Conservation (phyloP, 92 coral and sea anemone species). For the Palythoa grandiflora region DNA sequence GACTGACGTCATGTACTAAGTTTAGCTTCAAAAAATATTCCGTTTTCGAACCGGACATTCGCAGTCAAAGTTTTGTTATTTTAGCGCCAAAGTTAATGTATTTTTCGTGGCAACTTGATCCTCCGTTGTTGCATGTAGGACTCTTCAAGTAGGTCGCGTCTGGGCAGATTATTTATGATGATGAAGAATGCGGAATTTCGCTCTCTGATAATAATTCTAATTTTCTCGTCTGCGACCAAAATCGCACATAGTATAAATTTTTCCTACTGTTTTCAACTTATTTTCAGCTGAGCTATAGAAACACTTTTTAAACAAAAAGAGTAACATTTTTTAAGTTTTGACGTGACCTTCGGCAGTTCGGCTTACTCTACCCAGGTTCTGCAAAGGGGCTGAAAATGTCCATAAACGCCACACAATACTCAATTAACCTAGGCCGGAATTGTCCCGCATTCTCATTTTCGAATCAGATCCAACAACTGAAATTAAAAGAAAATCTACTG, state of each 20-base stretch:
- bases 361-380: too few species aligned
- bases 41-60: background rate
- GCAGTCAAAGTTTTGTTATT: background rate
- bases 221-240: background rate
- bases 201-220: background rate
- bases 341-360: too few species aligned
- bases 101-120: background rate
- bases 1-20: too few species aligned
- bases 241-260: background rate
- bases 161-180: background rate
- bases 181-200: conserved; percentile 27
- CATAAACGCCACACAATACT: too few species aligned
- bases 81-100: conserved; percentile 1
- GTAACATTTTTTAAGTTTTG: too few species aligned
- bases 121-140: background rate
- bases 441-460: too few species aligned
- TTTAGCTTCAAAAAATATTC: background rate
- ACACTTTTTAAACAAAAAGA: too few species aligned
- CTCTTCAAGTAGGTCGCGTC: background rate
- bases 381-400: too few species aligned
- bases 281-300: too few species aligned
- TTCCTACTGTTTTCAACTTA: background rate
- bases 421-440: too few species aligned
- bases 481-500: too few species aligned
- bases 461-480: too few species aligned